Evolutionary conservation across 2,888 invertebrate genomes (phyloP), one percentile per base, ranked within the genome.

Genomic region (Nezara viridula): DNA sequence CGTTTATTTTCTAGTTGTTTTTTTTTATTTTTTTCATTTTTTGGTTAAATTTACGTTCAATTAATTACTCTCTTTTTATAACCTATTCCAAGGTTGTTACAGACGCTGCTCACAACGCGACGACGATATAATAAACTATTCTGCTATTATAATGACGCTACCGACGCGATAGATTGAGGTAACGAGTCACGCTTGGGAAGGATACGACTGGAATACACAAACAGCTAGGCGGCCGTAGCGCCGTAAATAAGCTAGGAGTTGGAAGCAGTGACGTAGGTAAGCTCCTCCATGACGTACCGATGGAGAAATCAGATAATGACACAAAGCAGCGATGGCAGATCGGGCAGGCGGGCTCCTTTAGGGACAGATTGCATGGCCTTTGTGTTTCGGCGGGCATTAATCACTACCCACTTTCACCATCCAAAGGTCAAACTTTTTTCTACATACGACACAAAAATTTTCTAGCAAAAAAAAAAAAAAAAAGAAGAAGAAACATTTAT

Each of bases 271-370:
- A 73, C 66, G 66, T 73, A 37, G 37, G 37, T 5, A 37, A 19
- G 37, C 66, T 37, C 32, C 66, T 19, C 37, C 32, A 37, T 73
- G 66, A 73, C 66, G 66, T 73, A 73, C 66, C 19, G 66, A 32
- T 73, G 66, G 66, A 37, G 66, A 73, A 37, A 73, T 37, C 19
- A 37, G 66, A 73, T 73, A 73, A 73, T 55, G 55, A 55, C 24
- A n/a, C 55, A 24, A n/a, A 55, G 10, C 55, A 55, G 55, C 24
- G n/a, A 55, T 37, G 66, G 16, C 19, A 21, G 32, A 73, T 73
- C 37, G 66, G 66, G 37, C 32, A 73, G 37, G 14, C 12, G 27
- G n/a, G 14, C 21, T 55, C 32, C n/a, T 73, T 73, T 73, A 37
- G 66, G 32, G 37, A 73, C 19, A 73, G 66, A 60, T 60, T 60